Evolutionary conservation across 2,888 invertebrate genomes (phyloP), one percentile per base, ranked within the genome.

Genomic region (Monopis laevigella): DNA sequence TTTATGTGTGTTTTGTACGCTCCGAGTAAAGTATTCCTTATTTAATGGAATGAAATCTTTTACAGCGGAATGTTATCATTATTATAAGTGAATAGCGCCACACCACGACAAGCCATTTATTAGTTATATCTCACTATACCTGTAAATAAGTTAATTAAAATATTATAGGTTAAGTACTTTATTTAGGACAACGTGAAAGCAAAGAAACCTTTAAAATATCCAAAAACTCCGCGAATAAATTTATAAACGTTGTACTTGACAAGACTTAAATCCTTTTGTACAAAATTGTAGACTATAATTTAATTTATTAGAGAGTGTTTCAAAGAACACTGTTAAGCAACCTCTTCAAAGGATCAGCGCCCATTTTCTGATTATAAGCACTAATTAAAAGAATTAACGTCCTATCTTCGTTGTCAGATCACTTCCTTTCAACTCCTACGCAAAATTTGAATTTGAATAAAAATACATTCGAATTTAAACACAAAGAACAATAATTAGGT

Each of bases 401-500:
- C 13, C n/a, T n/a, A n/a, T n/a, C n/a, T 36, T 21, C 36, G 21
- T 36, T 36, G 36, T 36, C 36, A 8, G 36, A 21, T 18, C 21
- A 36, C 21, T 36, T 36, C 36, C 36, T 36, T 36, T 36, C 36
- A 36, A 18, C 36, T 2, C 36, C 36, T 12, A 36, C 36, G 36
- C 21, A 10, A 11, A 18, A n/a, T 3, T 12, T 32, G 10, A 17
- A 40, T 40, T 40, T 40, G 18, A 40, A 40, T 40, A 40, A 40
- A 40, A 40, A 40, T 51, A 58, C 55, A 50, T 53, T 58, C 53
- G 50, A 65, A 69, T 71, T 68, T 66, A 59, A 70, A 71, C 69
- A 75, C 75, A 78, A 77, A 73, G 75, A 65, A 60, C 59, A 71
- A 75, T 75, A 77, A 78, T 75, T 77, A 73, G 69, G 65, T 65